Evolutionary conservation across 2,113 vertebrate genomes (phyloP).

Genomic region (Rhombomys opimus): DNA sequence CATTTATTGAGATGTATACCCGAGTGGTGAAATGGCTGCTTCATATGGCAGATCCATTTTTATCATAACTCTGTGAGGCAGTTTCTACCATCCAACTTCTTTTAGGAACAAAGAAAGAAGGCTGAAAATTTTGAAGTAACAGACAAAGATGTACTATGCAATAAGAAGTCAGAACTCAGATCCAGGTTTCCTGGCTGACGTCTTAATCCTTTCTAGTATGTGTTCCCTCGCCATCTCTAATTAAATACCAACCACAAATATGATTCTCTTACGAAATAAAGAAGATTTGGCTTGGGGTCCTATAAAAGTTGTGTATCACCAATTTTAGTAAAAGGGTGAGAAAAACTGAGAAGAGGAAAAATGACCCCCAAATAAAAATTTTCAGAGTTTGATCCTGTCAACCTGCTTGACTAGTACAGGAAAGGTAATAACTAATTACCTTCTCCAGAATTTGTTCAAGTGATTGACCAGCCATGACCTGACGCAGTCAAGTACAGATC

Average conservation of each 20-base stretch:
- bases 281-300: not conserved
- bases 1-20: not conserved
- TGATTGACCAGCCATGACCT: not conserved
- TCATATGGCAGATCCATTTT: constrained; percentile 21
- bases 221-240: not conserved
- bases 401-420: not conserved
- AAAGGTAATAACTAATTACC: not conserved
- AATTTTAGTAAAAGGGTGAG: not conserved
- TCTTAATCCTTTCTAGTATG: not conserved
- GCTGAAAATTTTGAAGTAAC: not conserved
- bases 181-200: not conserved
- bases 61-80: constrained; percentile 16
- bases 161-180: not conserved
- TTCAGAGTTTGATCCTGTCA: not conserved
- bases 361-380: not conserved
- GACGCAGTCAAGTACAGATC: not conserved
- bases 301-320: not conserved
- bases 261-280: constrained; percentile 2
- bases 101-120: constrained; percentile 51
- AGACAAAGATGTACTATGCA: not conserved
- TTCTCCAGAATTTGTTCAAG: not conserved
- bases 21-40: not conserved
- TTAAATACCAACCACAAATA: constrained; percentile 37
- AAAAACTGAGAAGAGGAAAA: not conserved
- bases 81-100: not conserved